Conservation (phyloP, 2,888 invertebrate species). For the Tetragnatha montana region DNA sequence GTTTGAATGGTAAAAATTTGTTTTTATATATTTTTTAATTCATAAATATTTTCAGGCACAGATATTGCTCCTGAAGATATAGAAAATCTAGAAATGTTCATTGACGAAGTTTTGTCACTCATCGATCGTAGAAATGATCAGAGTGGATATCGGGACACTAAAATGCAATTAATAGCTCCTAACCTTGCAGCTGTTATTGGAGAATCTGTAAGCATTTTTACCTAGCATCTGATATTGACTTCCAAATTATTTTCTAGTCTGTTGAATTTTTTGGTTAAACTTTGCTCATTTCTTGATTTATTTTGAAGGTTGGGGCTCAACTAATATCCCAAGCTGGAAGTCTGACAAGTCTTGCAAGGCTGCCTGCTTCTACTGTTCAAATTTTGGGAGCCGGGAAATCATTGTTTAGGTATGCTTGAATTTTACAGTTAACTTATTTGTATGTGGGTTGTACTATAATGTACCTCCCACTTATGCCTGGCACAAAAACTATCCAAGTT, state of each 20-base stretch:
- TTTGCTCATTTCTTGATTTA: slow-evolving; percentile 27
- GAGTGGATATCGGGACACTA: slow-evolving; percentile 89
- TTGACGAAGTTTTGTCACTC: slow-evolving; percentile 89
- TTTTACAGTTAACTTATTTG: background rate
- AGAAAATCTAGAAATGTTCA: slow-evolving; percentile 96
- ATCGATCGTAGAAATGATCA: slow-evolving; percentile 91
- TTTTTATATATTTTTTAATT: too few relatives aligned
- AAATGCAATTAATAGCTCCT: slow-evolving; percentile 96
- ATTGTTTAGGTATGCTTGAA: slow-evolving; percentile 82
- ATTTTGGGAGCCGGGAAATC: slow-evolving; percentile 99
- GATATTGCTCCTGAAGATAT: slow-evolving; percentile 97
- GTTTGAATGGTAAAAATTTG: too few relatives aligned
- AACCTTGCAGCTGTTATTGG: slow-evolving; percentile 95
- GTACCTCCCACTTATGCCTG: too few relatives aligned
- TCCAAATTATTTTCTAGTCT: background rate
- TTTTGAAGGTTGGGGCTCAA: slow-evolving; percentile 88
- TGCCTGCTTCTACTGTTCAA: slow-evolving; percentile 98
- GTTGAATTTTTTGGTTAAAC: background rate
- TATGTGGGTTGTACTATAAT: background rate
- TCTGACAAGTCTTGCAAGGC: slow-evolving; percentile 97
- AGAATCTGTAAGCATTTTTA: slow-evolving; percentile 81
- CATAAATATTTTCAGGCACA: slow-evolving; percentile 81
- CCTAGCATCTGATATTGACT: background rate
- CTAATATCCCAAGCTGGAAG: slow-evolving; percentile 99
- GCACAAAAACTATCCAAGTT: too few relatives aligned